Percentiles rank a stretch among this genome's conserved stretches.
Evolutionary conservation across 2,113 vertebrate species (phyloP).

Genomic region (Halcyon malimbica): DNA sequence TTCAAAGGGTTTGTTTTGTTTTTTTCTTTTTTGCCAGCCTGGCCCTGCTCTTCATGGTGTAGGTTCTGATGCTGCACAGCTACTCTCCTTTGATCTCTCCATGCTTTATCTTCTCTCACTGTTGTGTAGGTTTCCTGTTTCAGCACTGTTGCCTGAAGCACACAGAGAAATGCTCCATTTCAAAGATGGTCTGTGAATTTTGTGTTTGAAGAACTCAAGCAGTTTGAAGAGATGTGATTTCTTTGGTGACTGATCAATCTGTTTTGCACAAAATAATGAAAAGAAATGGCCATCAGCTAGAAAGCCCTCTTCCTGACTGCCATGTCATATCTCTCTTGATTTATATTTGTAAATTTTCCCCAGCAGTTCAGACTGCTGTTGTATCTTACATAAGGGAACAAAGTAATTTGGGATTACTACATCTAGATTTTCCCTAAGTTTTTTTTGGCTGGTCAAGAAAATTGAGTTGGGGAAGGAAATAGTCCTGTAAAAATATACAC

Average conservation of each 20-base stretch:
- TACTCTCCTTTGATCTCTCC: conserved; percentile 50
- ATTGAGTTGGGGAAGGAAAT: background rate
- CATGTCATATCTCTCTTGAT: background rate
- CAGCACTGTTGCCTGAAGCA: background rate
- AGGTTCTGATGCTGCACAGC: conserved; percentile 8
- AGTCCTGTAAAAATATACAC: background rate
- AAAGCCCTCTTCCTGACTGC: background rate
- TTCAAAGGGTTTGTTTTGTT: conserved; percentile 38
- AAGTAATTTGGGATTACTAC: background rate
- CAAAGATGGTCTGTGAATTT: background rate
- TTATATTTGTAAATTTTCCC: background rate
- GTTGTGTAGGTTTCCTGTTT: conserved; percentile 26
- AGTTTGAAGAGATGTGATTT: background rate
- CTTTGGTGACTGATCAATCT: background rate
- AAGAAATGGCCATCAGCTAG: background rate
- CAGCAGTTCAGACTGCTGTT: background rate
- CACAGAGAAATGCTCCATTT: background rate
- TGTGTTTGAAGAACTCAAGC: background rate
- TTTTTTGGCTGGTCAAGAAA: background rate
- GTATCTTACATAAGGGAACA: background rate
- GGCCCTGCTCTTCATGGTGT: conserved; percentile 20
- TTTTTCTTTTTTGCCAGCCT: background rate
- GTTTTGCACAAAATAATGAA: background rate
- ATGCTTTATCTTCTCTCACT: conserved; percentile 24
- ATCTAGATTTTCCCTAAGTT: background rate